These are phyloP conservation scores for Neodiprion fabricii DNA, from an alignment of 1,140 invertebrate species.

Conservation along the genomic window DNA sequence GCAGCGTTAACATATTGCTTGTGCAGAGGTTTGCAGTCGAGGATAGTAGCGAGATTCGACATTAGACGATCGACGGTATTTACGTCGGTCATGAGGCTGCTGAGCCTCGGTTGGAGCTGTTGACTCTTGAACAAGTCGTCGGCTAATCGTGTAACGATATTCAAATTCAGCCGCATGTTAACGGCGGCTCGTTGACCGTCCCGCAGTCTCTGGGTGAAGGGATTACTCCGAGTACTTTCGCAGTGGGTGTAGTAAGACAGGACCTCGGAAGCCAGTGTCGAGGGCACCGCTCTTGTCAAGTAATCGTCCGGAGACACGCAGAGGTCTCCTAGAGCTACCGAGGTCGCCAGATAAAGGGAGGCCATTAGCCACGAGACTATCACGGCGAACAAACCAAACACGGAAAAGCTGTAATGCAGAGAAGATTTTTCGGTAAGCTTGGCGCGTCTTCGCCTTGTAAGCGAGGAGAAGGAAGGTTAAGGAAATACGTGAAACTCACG, in stretches of 20 bases:
- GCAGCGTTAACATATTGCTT: slow-evolving; percentile 80
- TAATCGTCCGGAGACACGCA: slow-evolving; percentile 76
- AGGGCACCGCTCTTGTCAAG: slow-evolving; percentile 44
- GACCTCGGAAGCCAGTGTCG: slow-evolving; percentile 65
- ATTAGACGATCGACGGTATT: slow-evolving; percentile 69
- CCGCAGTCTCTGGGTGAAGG: slow-evolving; percentile 76
- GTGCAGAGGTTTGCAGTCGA: slow-evolving; percentile 82
- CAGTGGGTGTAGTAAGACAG: slow-evolving; percentile 85
- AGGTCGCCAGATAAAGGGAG: slow-evolving; percentile 80
- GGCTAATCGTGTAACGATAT: slow-evolving; percentile 67
- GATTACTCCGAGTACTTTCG: slow-evolving; percentile 77
- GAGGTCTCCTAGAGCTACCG: slow-evolving; percentile 80
- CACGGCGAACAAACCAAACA: slow-evolving; percentile 87
- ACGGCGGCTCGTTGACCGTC: slow-evolving; percentile 77
- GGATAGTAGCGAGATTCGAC: slow-evolving; percentile 69
- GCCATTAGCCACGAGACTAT: slow-evolving; percentile 89
- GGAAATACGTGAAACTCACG: slow-evolving; percentile 61
- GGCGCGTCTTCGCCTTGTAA: slow-evolving; percentile 39
- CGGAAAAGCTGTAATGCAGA: slow-evolving; percentile 70
- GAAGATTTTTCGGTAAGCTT: slow-evolving; percentile 47
- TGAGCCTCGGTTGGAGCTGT: slow-evolving; percentile 72
- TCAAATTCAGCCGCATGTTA: slow-evolving; percentile 71
- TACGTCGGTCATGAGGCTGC: slow-evolving; percentile 74
- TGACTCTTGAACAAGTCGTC: slow-evolving; percentile 69
- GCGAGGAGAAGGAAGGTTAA: not conserved